A percentile compares a stretch with the other conserved stretches of the same genome.
These are phyloP conservation scores for Larimichthys polyactis DNA, from an alignment of 2,113 vertebrate genomes.

Conservation along the genomic window DNA sequence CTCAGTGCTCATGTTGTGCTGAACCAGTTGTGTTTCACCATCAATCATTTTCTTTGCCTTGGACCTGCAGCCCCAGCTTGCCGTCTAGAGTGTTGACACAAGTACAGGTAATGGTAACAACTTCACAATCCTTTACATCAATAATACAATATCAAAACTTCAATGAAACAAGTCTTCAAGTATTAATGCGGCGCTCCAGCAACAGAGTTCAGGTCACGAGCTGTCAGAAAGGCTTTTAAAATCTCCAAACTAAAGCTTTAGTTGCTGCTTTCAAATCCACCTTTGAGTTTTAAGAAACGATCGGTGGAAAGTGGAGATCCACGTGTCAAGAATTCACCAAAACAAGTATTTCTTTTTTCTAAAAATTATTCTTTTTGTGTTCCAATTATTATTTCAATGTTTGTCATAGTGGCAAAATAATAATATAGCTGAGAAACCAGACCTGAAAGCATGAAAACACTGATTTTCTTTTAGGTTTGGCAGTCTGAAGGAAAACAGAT, in stretches of 20 bases:
- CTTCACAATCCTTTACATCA: constrained; percentile 25
- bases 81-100: constrained; percentile 18
- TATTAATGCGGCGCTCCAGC: constrained; percentile 17
- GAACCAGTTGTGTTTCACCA: neutral
- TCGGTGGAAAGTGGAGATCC: neutral
- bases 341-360: neutral
- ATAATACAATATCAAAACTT: constrained; percentile 31
- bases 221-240: constrained; percentile 12
- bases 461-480: constrained; percentile 15
- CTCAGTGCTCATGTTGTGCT: neutral
- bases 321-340: neutral
- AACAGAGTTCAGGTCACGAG: constrained; percentile 6
- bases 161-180: neutral
- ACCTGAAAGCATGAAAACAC: constrained; percentile 1
- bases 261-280: neutral
- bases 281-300: constrained; percentile 2
- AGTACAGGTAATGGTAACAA: constrained; percentile 2
- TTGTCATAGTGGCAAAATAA: neutral
- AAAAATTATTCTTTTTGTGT: neutral
- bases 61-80: neutral
- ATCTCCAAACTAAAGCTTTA: neutral
- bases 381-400: neutral
- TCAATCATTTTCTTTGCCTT: constrained; percentile 11
- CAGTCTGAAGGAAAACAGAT: neutral
- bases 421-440: neutral